A percentile compares a stretch with the other conserved stretches of the same genome.
These are phyloP conservation scores for Margaritifera margaritifera DNA, from an alignment of 2,888 invertebrate genomes.

Conservation along the genomic window DNA sequence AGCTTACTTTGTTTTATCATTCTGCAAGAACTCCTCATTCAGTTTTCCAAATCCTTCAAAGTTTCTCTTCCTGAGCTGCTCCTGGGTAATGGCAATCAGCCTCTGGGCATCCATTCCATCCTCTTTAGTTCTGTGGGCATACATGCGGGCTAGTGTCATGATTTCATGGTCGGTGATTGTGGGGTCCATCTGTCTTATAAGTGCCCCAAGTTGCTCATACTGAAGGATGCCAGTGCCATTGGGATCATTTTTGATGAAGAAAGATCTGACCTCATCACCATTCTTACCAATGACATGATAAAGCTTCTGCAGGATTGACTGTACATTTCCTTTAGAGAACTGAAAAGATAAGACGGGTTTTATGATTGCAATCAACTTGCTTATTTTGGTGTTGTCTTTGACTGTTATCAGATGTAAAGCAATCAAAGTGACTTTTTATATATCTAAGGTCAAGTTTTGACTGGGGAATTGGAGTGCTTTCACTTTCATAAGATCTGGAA, in stretches of 20 bases:
- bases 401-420: too few species aligned
- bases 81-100: constrained; percentile 66
- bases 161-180: constrained; percentile 65
- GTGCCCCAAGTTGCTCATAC: constrained; percentile 57
- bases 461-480: too few species aligned
- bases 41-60: constrained; percentile 68
- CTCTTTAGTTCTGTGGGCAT: constrained; percentile 50
- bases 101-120: constrained; percentile 51
- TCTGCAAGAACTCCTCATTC: constrained; percentile 59
- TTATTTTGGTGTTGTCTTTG: too few species aligned
- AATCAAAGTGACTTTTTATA: too few species aligned
- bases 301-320: constrained; percentile 52
- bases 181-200: constrained; percentile 52
- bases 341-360: constrained; percentile 31
- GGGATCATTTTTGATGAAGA: constrained; percentile 63
- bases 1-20: constrained; percentile 64
- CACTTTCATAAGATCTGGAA: too few species aligned
- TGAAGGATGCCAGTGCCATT: constrained; percentile 48
- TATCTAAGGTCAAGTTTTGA: too few species aligned
- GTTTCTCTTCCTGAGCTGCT: constrained; percentile 68
- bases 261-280: constrained; percentile 57
- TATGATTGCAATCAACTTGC: too few species aligned
- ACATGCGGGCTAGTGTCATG: constrained; percentile 64
- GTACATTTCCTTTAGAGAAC: constrained; percentile 62
- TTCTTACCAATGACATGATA: constrained; percentile 45